Conservation (phyloP, 2,888 invertebrate genomes). For the Spodoptera littoralis region DNA sequence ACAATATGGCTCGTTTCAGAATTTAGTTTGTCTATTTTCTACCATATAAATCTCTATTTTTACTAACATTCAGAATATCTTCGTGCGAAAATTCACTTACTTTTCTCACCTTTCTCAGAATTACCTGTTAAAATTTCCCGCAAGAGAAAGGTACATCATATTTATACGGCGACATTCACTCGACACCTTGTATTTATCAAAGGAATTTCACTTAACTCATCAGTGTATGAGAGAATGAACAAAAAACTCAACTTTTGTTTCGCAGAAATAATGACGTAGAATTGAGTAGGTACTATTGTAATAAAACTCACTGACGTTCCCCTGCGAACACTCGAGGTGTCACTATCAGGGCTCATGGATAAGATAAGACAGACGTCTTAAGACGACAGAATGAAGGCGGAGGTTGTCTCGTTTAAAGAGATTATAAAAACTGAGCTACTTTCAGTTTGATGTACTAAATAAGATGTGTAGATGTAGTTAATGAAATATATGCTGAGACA, state of each 20-base stretch:
- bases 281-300: slow-evolving; percentile 39
- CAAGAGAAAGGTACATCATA: slow-evolving; percentile 3
- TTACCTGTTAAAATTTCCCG: slow-evolving; percentile 8
- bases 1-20: too few relatives aligned
- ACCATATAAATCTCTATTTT: neutral
- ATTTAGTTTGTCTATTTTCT: too few relatives aligned
- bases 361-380: slow-evolving; percentile 26
- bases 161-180: slow-evolving; percentile 26
- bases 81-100: too few relatives aligned
- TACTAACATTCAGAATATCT: neutral
- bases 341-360: slow-evolving; percentile 24
- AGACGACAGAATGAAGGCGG: slow-evolving; percentile 3
- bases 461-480: neutral
- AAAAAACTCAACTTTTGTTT: slow-evolving; percentile 48
- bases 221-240: slow-evolving; percentile 32
- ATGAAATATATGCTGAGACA: neutral
- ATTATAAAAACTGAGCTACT: slow-evolving; percentile 2
- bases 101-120: slow-evolving; percentile 2
- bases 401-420: slow-evolving; percentile 16
- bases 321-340: slow-evolving; percentile 19
- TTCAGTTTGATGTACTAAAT: neutral
- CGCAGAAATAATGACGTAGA: slow-evolving; percentile 29
- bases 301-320: slow-evolving; percentile 39
- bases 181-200: slow-evolving; percentile 34
- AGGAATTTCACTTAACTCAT: slow-evolving; percentile 48